phyloP scores from a whole-genome alignment of 2,113 vertebrate genomes.

The Irena cyanogastra region DNA sequence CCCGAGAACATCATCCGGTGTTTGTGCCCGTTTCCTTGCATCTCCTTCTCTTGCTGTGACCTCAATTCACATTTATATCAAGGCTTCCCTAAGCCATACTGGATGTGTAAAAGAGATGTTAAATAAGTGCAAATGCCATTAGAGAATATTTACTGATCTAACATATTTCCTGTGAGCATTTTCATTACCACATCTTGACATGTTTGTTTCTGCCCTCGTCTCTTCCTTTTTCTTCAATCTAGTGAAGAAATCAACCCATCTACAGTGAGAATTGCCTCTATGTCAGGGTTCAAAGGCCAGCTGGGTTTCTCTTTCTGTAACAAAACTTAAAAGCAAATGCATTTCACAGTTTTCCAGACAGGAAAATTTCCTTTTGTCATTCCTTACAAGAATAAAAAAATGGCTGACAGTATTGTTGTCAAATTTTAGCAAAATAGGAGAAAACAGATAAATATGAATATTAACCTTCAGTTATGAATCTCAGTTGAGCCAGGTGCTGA shows the following conservation, averaged over 20 bases:
- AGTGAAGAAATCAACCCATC: background rate
- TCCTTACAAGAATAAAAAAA: background rate
- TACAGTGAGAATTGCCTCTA: constrained; percentile 21
- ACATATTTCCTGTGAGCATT: background rate
- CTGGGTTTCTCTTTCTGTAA: background rate
- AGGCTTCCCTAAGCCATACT: background rate
- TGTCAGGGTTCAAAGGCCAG: background rate
- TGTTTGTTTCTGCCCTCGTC: background rate
- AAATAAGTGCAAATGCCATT: constrained; percentile 34
- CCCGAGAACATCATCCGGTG: background rate
- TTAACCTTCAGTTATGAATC: background rate
- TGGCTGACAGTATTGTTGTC: background rate
- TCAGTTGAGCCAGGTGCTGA: background rate
- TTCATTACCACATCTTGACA: constrained; percentile 18
- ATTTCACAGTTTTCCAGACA: background rate
- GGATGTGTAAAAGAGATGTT: background rate
- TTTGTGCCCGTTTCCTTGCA: background rate
- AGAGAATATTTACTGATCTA: constrained; percentile 25
- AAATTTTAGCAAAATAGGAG: background rate
- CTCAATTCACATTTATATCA: background rate
- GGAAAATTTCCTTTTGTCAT: background rate
- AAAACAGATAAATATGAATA: background rate
- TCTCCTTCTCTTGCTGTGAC: background rate
- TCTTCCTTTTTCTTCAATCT: background rate
- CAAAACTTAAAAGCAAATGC: background rate